Evolutionary conservation across 2,113 vertebrate species (phyloP).

Genomic region (Passer domesticus): DNA sequence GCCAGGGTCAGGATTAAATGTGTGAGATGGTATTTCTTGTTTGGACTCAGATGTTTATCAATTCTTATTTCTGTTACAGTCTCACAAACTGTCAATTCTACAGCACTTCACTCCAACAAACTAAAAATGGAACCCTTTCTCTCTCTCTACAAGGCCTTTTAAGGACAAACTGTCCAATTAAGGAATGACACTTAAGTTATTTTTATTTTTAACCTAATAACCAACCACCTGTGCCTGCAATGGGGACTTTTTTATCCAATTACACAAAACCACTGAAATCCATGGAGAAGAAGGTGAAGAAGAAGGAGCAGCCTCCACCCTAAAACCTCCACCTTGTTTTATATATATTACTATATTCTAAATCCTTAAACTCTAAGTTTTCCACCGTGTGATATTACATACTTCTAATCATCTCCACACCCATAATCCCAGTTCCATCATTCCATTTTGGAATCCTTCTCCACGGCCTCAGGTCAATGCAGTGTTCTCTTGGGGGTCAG

Average conservation of each 20-base stretch:
- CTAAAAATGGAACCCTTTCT: background rate
- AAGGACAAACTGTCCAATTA: background rate
- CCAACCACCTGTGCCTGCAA: accelerated
- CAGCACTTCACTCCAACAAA: background rate
- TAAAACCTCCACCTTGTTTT: background rate
- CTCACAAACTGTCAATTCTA: background rate
- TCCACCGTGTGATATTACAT: background rate
- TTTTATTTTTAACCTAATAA: background rate
- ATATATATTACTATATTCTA: background rate
- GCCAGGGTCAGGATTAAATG: background rate
- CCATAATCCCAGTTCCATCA: background rate
- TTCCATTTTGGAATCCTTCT: background rate
- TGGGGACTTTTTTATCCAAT: background rate
- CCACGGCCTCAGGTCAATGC: background rate
- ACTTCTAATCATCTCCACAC: background rate
- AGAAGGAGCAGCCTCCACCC: background rate
- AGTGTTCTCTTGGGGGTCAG: background rate
- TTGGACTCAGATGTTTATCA: accelerated
- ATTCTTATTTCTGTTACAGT: background rate
- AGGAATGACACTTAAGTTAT: background rate
- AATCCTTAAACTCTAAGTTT: background rate
- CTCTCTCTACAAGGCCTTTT: background rate
- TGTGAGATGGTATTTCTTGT: background rate
- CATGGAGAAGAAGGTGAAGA: background rate
- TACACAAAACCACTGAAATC: background rate